Percentiles rank a stretch among this genome's conserved stretches.
phyloP scores from a whole-genome alignment of 2,888 invertebrate species.

The Leptinotarsa haldemani region DNA sequence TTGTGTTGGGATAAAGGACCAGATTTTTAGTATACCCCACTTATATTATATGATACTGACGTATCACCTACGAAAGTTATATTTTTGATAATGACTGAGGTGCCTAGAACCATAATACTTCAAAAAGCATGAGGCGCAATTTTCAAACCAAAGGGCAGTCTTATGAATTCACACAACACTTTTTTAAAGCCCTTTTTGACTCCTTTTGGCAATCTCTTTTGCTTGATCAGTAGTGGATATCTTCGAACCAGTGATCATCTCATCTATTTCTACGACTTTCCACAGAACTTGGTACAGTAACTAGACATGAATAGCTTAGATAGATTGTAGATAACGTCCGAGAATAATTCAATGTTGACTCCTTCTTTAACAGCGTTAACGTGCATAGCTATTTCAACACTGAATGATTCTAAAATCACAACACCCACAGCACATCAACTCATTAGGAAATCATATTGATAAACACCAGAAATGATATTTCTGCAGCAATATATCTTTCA shows the following conservation, averaged over 20 bases:
- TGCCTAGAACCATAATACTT: background rate
- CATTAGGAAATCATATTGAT: slow-evolving; percentile 14
- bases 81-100: background rate
- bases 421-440: slow-evolving; percentile 40
- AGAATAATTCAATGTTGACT: slow-evolving; percentile 22
- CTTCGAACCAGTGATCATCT: slow-evolving; percentile 25
- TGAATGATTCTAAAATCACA: slow-evolving; percentile 23
- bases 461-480: background rate
- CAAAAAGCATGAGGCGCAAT: background rate
- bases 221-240: slow-evolving; percentile 19
- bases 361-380: background rate
- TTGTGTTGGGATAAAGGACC: too few relatives aligned
- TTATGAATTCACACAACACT: background rate
- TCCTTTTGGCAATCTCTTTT: background rate
- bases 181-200: background rate
- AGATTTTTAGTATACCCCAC: too few relatives aligned
- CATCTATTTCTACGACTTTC: slow-evolving; percentile 30
- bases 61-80: background rate
- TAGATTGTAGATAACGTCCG: slow-evolving; percentile 19
- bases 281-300: slow-evolving; percentile 38
- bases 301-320: slow-evolving; percentile 23
- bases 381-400: slow-evolving; percentile 5
- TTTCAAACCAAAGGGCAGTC: background rate
- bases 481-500: background rate
- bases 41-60: too few relatives aligned